These are phyloP conservation scores for Ichneumoninae sp. DNA, from an alignment of 2,888 invertebrate genomes.

Conservation along the genomic window DNA sequence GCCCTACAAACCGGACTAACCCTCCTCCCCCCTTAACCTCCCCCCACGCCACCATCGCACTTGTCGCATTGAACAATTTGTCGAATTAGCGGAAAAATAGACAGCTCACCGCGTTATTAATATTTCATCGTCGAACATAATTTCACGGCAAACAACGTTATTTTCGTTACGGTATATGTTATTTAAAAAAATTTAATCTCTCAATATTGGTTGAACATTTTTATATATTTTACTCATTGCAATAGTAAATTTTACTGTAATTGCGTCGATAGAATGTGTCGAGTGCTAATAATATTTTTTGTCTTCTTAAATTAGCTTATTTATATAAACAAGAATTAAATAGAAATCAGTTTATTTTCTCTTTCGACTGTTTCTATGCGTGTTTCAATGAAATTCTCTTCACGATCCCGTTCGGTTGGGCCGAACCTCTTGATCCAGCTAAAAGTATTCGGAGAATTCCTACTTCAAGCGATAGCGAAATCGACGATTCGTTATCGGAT, in stretches of 20 bases:
- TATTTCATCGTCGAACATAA: constrained; percentile 12
- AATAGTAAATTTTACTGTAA: background rate
- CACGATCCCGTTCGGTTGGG: constrained; percentile 41
- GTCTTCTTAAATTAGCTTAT: background rate
- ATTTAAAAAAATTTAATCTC: background rate
- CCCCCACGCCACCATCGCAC: background rate
- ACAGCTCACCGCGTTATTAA: constrained; percentile 33
- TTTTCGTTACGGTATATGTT: background rate
- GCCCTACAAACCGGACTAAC: constrained; percentile 17
- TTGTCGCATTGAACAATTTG: constrained; percentile 52
- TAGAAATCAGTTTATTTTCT: background rate
- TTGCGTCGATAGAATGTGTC: background rate
- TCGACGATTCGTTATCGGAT: background rate
- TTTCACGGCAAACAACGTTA: background rate
- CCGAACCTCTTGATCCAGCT: constrained; percentile 70
- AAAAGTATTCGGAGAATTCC: constrained; percentile 77
- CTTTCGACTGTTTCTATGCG: background rate
- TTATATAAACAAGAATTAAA: background rate
- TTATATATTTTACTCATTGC: background rate
- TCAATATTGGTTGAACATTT: background rate
- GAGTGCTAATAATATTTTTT: background rate
- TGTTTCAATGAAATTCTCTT: constrained; percentile 1
- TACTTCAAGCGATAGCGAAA: constrained; percentile 70
- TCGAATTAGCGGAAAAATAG: constrained; percentile 48
- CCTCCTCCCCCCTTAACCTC: background rate